Base-by-base conservation (phyloP, 2,797 vertebrate genomes). In the Danio tinwini region DNA sequence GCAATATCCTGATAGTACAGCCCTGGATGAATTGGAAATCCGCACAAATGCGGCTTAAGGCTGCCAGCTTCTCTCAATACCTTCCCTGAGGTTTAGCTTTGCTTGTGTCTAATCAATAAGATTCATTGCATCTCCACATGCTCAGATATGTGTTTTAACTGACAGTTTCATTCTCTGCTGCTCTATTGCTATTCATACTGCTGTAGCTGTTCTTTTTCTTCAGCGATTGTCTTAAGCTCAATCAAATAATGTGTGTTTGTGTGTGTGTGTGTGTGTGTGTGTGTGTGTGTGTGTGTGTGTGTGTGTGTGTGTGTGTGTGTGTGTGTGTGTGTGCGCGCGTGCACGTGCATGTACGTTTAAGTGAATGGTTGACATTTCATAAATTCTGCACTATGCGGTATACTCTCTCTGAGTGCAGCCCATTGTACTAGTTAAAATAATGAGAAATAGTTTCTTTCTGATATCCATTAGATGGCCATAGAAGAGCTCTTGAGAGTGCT, bases 91-190 rank as follows among this genome's bases (percentile, higher is more conserved):
- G 40, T 65, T 67, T 49, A 44, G 44, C 75, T 53, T 76, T 83
- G 65, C 80, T 75, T 67, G 17, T n/a, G 21, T 64, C 59, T 76
- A 76, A 82, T 88, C 84, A 80, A 77, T 87, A 82, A 52, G 19
- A 40, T 68, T 39, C 21, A 79, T 84, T 83, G 86, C 85, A 88
- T 74, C 44, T 56, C 74, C 62, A 47, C 75, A 78, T 55, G 75
- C 53, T 83, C 21, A 56, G 45, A 56, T 70, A 79, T 69, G 49
- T 79, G 78, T 85, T 52, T 85, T 47, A 70, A 80, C 50, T 67
- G 74, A 77, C 81, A 81, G 67, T 53, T 67, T 61, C 55, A 19
- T 73, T 45, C 53, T 75, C 40, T 50, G 44, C 21, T 64, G 53
- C 80, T 76, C 16, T 70, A 58, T 79, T 72, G 39, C 71, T 78